Evolutionary conservation across 2,888 invertebrate genomes (phyloP), one percentile per base, ranked within the genome.

Genomic region (Pollenia amentaria): DNA sequence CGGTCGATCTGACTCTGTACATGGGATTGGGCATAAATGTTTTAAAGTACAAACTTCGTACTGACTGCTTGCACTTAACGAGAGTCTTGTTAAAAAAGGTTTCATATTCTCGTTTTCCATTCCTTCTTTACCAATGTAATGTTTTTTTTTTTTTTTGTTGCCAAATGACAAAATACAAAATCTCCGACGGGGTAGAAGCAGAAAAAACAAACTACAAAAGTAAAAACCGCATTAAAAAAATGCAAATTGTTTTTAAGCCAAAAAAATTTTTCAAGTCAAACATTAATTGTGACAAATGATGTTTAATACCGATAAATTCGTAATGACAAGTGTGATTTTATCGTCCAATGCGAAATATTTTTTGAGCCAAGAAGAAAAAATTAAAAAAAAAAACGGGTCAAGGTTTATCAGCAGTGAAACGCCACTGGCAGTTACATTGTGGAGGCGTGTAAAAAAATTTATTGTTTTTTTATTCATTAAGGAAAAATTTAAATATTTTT

Each of bases 171-270:
- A 80, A 73, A 73, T 64, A 80, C 44, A 65, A 80, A 72, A 80
- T 80, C 64, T 53, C 38, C 18, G 57, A 51, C 29, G 70, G 42
- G 21, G 48, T n/a, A 48, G 12, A n/a, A n/a, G 38, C 42, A 62
- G 12, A 46, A 77, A 62, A 46, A 53, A 40, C 60, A 88, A 85
- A 72, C 77, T 72, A 53, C n/a, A 80, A 82, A 53, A 48, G 64
- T 57, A 73, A 44, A 87, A 88, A 88, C 90, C 90, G 87, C 90
- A 90, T 77, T 29, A 29, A 29, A 65, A 84, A 87, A 89, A 89
- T 89, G 89, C 88, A 90, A 89, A 90, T 90, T 89, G 83, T 77
- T 77, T 77, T 87, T 60, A 84, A 81, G 65, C 46, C 38, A 57
- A 55, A 76, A 53, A 76, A 70, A 82, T 77, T 67, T 60, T 55